phyloP scores from a whole-genome alignment of 2,797 vertebrate species.

The Pseudomugil tenellus region DNA sequence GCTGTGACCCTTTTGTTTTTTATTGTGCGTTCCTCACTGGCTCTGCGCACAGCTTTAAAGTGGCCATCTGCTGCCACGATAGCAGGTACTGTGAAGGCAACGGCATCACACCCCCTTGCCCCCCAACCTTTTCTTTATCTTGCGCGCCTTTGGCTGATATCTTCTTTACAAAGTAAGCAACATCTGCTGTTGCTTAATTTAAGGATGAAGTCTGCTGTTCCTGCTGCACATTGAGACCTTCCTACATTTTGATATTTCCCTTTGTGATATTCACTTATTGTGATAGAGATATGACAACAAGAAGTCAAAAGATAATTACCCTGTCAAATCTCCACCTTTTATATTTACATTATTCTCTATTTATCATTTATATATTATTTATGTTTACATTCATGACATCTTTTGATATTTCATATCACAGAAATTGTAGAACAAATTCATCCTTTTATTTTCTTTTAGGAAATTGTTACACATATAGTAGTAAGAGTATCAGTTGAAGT shows the following conservation, averaged over 20 bases:
- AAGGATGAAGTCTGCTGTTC: slow-evolving; percentile 3
- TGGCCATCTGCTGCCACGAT: slow-evolving; percentile 71
- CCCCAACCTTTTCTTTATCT: slow-evolving; percentile 9
- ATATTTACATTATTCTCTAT: too few relatives aligned
- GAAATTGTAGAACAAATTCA: neutral
- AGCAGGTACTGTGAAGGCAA: slow-evolving; percentile 52
- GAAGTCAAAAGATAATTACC: neutral
- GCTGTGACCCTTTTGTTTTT: slow-evolving; percentile 49
- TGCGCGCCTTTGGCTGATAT: neutral
- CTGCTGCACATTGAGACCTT: too few relatives aligned
- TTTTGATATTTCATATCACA: neutral
- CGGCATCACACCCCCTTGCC: slow-evolving; percentile 15
- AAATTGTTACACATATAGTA: slow-evolving; percentile 1
- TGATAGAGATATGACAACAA: neutral
- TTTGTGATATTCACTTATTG: neutral
- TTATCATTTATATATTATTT: too few relatives aligned
- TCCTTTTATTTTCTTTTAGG: neutral
- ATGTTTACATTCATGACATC: neutral
- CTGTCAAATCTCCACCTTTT: too few relatives aligned
- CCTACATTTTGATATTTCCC: too few relatives aligned
- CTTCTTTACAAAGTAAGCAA: slow-evolving; percentile 11
- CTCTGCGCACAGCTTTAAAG: slow-evolving; percentile 58
- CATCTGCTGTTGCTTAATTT: slow-evolving; percentile 37
- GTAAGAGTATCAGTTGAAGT: neutral
- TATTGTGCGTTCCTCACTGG: slow-evolving; percentile 13